Evolutionary conservation across 2,888 invertebrate species (phyloP).

Genomic region (Meganola albula): DNA sequence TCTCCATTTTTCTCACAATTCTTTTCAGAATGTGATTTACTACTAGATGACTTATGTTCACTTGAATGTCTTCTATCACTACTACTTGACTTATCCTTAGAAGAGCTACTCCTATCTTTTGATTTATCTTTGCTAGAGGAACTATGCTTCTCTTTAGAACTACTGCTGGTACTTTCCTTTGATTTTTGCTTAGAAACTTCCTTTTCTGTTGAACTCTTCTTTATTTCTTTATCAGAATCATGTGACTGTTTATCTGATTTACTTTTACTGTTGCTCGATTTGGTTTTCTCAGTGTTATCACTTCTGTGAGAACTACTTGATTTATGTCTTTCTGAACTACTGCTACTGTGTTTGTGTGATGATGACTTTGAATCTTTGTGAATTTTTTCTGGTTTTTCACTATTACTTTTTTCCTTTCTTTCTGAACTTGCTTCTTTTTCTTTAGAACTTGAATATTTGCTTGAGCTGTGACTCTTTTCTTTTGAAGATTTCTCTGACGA

Average conservation of each 20-base stretch:
- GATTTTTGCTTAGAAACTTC: constrained; percentile 44
- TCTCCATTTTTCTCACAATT: constrained; percentile 40
- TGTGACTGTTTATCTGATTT: constrained; percentile 32
- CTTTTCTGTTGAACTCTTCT: constrained; percentile 46
- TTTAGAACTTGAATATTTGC: constrained; percentile 43
- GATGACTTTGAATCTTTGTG: constrained; percentile 36
- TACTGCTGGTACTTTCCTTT: constrained; percentile 42
- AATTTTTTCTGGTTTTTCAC: constrained; percentile 42
- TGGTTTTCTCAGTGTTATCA: constrained; percentile 42
- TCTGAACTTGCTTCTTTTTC: constrained; percentile 42
- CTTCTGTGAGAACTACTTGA: constrained; percentile 33
- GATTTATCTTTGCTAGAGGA: constrained; percentile 57
- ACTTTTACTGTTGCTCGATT: constrained; percentile 30
- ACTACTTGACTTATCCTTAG: constrained; percentile 58
- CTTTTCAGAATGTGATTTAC: constrained; percentile 45
- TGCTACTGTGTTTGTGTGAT: constrained; percentile 22
- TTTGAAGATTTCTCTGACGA: constrained; percentile 41
- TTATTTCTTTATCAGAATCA: constrained; percentile 29
- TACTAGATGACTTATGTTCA: constrained; percentile 45
- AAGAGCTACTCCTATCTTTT: constrained; percentile 54
- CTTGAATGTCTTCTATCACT: constrained; percentile 55
- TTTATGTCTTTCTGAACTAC: constrained; percentile 34
- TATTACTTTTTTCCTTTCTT: constrained; percentile 43
- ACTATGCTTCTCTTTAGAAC: constrained; percentile 58
- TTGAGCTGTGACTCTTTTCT: constrained; percentile 44